These are phyloP conservation scores for Ctenopoma multispine DNA, from an alignment of 2,797 vertebrate species.

Conservation along the genomic window DNA sequence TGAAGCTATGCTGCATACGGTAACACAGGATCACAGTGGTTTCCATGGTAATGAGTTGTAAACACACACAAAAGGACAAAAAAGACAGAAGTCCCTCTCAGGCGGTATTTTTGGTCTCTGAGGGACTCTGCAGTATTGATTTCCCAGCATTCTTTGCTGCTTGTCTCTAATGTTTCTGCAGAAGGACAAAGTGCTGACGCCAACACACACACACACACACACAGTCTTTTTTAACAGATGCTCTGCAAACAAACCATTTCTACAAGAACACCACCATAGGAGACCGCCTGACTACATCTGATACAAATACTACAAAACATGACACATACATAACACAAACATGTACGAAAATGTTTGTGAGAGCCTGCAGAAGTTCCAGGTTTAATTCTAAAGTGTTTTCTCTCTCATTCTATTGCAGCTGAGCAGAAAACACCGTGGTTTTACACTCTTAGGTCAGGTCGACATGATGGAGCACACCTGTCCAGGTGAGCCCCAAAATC, in stretches of 20 bases:
- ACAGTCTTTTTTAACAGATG: conserved; percentile 21
- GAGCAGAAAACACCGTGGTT: no score
- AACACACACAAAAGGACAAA: conserved; percentile 46
- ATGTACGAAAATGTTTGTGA: no score
- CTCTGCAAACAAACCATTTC: conserved; percentile 28
- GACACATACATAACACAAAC: no score
- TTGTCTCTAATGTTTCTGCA: conserved; percentile 63
- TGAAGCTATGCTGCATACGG: no score
- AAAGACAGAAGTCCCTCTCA: conserved; percentile 35
- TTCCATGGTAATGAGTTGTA: conserved; percentile 14
- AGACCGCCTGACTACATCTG: not conserved
- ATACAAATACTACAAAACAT: not conserved
- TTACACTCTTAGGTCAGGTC: no score
- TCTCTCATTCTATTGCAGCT: no score
- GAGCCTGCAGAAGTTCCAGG: no score
- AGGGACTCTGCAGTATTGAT: conserved; percentile 61
- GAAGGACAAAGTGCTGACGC: conserved; percentile 68
- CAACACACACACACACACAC: conserved; percentile 17
- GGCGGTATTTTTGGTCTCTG: conserved; percentile 37
- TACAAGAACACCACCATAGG: not conserved
- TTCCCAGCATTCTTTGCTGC: conserved; percentile 67
- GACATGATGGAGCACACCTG: not conserved
- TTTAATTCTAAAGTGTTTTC: no score
- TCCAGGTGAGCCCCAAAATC: not conserved
- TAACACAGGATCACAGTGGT: conserved; percentile 11